Conservation (phyloP, 2,888 invertebrate genomes). For the Julus scandinavius region DNA sequence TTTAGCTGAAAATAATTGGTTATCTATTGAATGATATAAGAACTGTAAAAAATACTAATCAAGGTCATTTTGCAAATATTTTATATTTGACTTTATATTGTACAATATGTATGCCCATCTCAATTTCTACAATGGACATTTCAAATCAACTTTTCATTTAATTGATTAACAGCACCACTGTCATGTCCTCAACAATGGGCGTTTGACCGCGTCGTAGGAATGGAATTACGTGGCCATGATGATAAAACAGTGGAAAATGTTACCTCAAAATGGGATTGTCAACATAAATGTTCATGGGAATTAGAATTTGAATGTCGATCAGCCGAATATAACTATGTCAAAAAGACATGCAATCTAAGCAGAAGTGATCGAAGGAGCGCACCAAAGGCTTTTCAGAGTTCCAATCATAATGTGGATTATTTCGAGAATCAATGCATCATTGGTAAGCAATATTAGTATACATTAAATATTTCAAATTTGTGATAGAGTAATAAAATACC, state of each 20-base stretch:
- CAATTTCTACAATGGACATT: no score
- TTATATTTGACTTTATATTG: no score
- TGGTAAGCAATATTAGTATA: constrained; percentile 60
- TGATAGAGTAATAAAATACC: no score
- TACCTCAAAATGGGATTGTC: constrained; percentile 63
- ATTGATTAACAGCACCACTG: background rate
- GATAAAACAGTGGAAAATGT: constrained; percentile 62
- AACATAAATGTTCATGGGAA: constrained; percentile 64
- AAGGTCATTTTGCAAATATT: no score
- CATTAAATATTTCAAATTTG: no score
- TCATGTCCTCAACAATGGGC: constrained; percentile 60
- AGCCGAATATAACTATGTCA: constrained; percentile 65
- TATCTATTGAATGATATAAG: no score
- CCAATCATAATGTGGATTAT: constrained; percentile 63
- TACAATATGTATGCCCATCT: no score
- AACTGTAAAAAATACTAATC: no score
- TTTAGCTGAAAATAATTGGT: no score
- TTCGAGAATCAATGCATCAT: constrained; percentile 66
- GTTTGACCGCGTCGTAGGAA: constrained; percentile 64
- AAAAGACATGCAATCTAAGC: constrained; percentile 63
- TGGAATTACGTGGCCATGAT: constrained; percentile 64
- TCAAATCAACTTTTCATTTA: background rate
- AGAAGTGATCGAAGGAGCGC: constrained; percentile 65
- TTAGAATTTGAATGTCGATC: constrained; percentile 65
- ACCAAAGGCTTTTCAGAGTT: constrained; percentile 64